These are phyloP conservation scores for Euzetes globulus DNA, from an alignment of 2,888 invertebrate species.

Conservation along the genomic window DNA sequence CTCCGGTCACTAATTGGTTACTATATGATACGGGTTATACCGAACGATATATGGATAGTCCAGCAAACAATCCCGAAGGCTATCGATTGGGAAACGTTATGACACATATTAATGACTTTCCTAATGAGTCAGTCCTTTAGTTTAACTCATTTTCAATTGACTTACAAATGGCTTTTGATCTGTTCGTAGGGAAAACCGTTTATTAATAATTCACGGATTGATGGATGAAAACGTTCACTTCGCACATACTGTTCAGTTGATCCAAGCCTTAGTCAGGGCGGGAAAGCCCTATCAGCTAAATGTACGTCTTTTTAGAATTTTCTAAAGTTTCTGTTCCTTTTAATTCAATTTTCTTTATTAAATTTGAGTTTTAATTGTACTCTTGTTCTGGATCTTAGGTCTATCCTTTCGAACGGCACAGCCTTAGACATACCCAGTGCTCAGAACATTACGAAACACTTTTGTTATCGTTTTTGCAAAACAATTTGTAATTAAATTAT, in stretches of 20 bases:
- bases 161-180: constrained; percentile 29
- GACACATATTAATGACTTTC: constrained; percentile 74
- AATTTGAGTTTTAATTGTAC: not conserved
- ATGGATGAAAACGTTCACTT: constrained; percentile 99
- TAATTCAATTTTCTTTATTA: not conserved
- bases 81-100: constrained; percentile 79
- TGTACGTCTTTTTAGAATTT: constrained; percentile 50
- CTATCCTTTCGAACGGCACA: constrained; percentile 94
- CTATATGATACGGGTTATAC: constrained; percentile 98
- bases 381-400: constrained; percentile 51
- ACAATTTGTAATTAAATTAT: constrained; percentile 45
- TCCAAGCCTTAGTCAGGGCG: constrained; percentile 79
- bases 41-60: constrained; percentile 90
- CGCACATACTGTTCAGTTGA: constrained; percentile 83
- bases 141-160: constrained; percentile 19
- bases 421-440: constrained; percentile 81
- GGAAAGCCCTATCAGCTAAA: constrained; percentile 93
- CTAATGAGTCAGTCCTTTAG: constrained; percentile 68
- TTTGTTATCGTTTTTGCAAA: constrained; percentile 81
- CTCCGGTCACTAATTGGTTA: constrained; percentile 94
- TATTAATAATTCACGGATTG: constrained; percentile 91
- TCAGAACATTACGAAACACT: constrained; percentile 96
- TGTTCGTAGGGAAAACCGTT: constrained; percentile 53
- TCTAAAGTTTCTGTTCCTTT: constrained; percentile 10
- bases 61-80: constrained; percentile 64